Base-by-base conservation (phyloP, 1,140 invertebrate genomes). In the Phortica variegata region DNA sequence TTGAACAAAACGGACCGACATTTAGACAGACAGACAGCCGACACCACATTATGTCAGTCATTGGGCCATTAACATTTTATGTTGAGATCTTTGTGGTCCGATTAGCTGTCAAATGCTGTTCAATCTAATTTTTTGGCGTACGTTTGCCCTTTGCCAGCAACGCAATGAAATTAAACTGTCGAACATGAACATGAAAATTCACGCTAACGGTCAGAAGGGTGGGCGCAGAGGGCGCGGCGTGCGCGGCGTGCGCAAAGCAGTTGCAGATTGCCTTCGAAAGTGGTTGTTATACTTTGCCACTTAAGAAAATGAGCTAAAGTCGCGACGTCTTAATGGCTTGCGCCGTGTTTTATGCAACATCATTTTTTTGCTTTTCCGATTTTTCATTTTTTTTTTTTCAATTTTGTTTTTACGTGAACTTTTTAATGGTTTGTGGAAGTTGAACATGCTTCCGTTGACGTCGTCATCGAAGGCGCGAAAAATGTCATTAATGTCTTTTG, bases 81-180 rank as follows among this genome's bases (percentile, higher is more conserved):
- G 63, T 62, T 40, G 52, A 61, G 61, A 65, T 57, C 61, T 31
- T 18, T 50, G 34, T 41, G 38, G 60, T 54, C 36, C 52, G 59
- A 66, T 68, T 68, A 68, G 63, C 63, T 69, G 63, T 68, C 63
- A 68, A 66, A 68, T 69, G 63, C 63, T 68, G 63, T 63, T 68
- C 63, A 69, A 69, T 68, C 63, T 68, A 58, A 68, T 68, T 66
- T 63, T 56, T 59, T 47, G 56, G 62, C 52, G 29, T 29, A 18
- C 18, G 12, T 31, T 9, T 10, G 17, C 23, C 19, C 12, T 3
- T 18, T 4, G 7, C 31, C 43, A 19, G 23, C 23, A 5, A 26
- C 23, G 23, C 10, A 10, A 26, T 6, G 10, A 26, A 26, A 6
- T 5, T 26, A 6, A 5, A 26, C 23, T 26, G n/a, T n/a, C n/a